Evolutionary conservation across 2,888 invertebrate species (phyloP), one percentile per base, ranked within the genome.

Genomic region (Carpatolechia fugitivella): DNA sequence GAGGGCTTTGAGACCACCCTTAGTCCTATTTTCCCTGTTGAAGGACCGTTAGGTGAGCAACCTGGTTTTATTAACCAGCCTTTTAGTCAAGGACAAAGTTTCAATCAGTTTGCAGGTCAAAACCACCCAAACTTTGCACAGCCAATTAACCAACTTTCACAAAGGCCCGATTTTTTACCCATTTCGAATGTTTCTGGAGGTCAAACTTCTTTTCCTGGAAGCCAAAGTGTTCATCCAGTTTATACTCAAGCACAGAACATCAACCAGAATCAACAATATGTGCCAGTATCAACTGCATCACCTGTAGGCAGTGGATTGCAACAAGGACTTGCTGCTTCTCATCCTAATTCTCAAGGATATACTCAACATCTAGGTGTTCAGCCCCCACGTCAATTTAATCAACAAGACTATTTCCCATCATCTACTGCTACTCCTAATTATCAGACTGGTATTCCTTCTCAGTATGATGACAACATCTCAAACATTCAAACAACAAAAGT

Each of bases 1-100:
- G 65, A 70, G 53, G 60, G 54, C 1, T 68, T 61, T 47, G 66
- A 65, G 52, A 62, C 64, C 56, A 64, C 62, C 7, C 6, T 58
- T 36, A 54, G 35, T 35, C 59, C 61, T 24, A 31, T 60, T 29
- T 52, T 52, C 5, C 24, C 50, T n/a, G 14, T 29, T n/a, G 29
- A 35, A 18, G 20, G 18, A 5, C 10, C 18, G 1, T 20, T 20
- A 13, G 13, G 47, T n/a, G 46, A 55, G 10, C 31, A 46, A 20
- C 36, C 18, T 1, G 48, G 41, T 38, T 41, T 49, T 1, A 8
- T 30, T 3, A 35, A 48, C 16, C 16, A 48, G 18, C 44, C 14
- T 20, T 10, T 16, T 18, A n/a, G 20, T 0, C 18, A 49, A 7
- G 20, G n/a, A n/a, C 35, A 20, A n/a, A n/a, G 13, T 4, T 38